Evolutionary conservation across 2,888 invertebrate species (phyloP).

Genomic region (Ormyrus labotus): DNA sequence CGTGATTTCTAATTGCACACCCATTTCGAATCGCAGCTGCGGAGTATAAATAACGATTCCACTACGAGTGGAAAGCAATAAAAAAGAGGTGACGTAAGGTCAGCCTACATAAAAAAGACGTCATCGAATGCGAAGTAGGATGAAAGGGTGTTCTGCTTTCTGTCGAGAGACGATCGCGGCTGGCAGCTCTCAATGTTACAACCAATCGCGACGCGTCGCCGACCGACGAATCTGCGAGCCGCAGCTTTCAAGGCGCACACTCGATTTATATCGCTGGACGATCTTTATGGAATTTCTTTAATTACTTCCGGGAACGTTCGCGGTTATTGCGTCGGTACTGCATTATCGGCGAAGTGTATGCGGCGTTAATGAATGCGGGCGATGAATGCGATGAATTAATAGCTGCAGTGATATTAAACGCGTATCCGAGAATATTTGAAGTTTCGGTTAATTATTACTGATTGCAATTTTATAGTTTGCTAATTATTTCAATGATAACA

Average conservation of each 20-base stretch:
- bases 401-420: not conserved
- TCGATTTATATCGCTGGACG: too few relatives aligned
- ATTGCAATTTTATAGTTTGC: too few relatives aligned
- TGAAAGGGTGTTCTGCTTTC: conserved; percentile 53
- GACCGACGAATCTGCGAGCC: conserved; percentile 12
- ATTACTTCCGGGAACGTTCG: not conserved
- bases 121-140: conserved; percentile 38
- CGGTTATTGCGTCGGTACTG: not conserved
- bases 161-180: conserved; percentile 56
- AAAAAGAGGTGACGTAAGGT: conserved; percentile 7
- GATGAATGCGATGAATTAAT: not conserved
- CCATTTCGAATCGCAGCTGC: too few relatives aligned
- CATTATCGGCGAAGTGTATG: not conserved
- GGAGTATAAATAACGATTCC: conserved; percentile 1
- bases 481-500: too few relatives aligned
- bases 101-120: conserved; percentile 2
- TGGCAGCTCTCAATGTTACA: conserved; percentile 65
- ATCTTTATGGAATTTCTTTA: not conserved
- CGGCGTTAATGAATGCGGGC: not conserved
- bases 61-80: not conserved
- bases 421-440: not conserved
- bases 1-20: too few relatives aligned
- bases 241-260: too few relatives aligned
- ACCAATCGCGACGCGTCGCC: conserved; percentile 57
- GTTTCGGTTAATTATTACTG: too few relatives aligned